phyloP scores from a whole-genome alignment of 1,140 invertebrate genomes.

The Drosophila arizonae region DNA sequence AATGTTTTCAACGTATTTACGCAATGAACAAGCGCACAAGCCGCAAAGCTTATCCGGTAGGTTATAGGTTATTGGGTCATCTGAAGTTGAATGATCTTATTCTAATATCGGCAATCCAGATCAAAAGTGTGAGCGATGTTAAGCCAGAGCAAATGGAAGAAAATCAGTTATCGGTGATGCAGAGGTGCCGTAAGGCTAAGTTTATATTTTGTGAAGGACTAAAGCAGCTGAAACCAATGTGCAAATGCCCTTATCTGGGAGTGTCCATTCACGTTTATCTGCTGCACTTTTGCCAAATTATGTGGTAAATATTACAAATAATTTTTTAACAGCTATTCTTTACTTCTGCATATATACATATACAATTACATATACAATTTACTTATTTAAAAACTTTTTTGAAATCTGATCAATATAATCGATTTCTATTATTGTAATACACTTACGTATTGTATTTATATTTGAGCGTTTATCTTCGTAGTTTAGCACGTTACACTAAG shows the following conservation, averaged over 20 bases:
- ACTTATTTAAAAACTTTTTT: too few relatives aligned
- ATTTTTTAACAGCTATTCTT: too few relatives aligned
- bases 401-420: too few relatives aligned
- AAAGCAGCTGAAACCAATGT: conserved; percentile 65
- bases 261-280: conserved; percentile 53
- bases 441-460: too few relatives aligned
- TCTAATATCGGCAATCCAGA: conserved; percentile 17
- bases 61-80: not conserved
- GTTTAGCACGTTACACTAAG: too few relatives aligned
- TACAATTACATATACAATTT: too few relatives aligned
- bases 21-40: conserved; percentile 85
- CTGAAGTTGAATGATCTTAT: not conserved
- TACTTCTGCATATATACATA: too few relatives aligned
- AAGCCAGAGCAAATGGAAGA: conserved; percentile 34
- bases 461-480: too few relatives aligned
- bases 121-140: conserved; percentile 47
- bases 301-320: conserved; percentile 39
- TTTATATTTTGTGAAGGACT: conserved; percentile 41
- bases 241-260: conserved; percentile 48
- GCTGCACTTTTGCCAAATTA: conserved; percentile 69
- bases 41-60: conserved; percentile 87
- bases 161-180: not conserved
- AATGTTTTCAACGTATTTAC: conserved; percentile 53
- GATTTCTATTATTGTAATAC: too few relatives aligned
- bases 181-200: conserved; percentile 17